Conservation (phyloP, 1,140 invertebrate genomes). For the Trichonephila inaurata region DNA sequence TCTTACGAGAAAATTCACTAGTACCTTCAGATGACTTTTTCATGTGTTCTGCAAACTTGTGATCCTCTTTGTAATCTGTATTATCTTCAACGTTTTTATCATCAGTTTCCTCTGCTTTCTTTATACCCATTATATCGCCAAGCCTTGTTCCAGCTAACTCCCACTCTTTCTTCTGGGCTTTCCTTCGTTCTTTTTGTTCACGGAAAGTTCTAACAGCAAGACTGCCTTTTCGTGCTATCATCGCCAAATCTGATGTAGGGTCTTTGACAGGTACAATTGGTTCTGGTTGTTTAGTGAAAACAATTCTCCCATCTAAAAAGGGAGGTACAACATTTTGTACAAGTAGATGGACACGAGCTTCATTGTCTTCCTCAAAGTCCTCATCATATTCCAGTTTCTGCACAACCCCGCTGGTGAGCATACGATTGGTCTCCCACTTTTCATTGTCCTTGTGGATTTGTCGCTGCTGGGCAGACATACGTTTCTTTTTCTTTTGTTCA, state of each 20-base stretch:
- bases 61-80: slow-evolving; percentile 90
- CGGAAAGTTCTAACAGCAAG: slow-evolving; percentile 92
- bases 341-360: slow-evolving; percentile 95
- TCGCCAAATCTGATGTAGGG: slow-evolving; percentile 98
- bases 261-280: slow-evolving; percentile 96
- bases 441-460: slow-evolving; percentile 99
- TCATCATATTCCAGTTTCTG: slow-evolving; percentile 94
- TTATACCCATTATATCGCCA: slow-evolving; percentile 98
- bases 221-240: slow-evolving; percentile 96
- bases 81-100: slow-evolving; percentile 84
- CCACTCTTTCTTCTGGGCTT: slow-evolving; percentile 99
- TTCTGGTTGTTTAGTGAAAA: slow-evolving; percentile 99
- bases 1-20: slow-evolving; percentile 94
- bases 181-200: slow-evolving; percentile 97
- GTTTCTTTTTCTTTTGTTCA: slow-evolving; percentile 92
- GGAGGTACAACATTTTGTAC: slow-evolving; percentile 99
- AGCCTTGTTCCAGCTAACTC: slow-evolving; percentile 97
- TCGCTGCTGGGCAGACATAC: slow-evolving; percentile 95
- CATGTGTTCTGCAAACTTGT: slow-evolving; percentile 99
- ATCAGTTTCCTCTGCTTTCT: slow-evolving; percentile 87
- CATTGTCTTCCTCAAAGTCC: slow-evolving; percentile 95
- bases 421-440: slow-evolving; percentile 98
- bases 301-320: slow-evolving; percentile 98
- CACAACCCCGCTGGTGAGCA: slow-evolving; percentile 97
- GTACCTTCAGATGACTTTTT: slow-evolving; percentile 86